Evolutionary conservation across 2,113 vertebrate genomes (phyloP).

Genomic region (Stigmatopora nigra): DNA sequence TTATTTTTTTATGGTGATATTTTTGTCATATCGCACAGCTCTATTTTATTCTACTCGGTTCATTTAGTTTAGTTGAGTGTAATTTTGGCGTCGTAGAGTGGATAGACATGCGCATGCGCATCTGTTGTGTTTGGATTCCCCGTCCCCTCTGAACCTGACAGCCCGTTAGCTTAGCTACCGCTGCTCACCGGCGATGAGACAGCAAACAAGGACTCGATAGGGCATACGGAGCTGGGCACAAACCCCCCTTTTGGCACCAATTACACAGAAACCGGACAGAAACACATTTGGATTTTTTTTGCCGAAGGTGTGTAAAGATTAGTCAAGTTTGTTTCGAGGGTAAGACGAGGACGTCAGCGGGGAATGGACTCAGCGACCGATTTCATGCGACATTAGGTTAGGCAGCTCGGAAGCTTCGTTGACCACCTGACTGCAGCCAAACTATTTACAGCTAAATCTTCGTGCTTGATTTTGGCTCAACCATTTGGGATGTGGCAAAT

Average conservation of each 20-base stretch:
- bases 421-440: conserved; percentile 3
- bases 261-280: conserved; percentile 30
- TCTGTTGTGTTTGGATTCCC: conserved; percentile 39
- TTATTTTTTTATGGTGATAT: too few species aligned
- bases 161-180: conserved; percentile 46
- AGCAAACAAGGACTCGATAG: conserved; percentile 62
- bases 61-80: too few species aligned
- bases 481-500: background rate
- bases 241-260: conserved; percentile 7
- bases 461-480: background rate
- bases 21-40: too few species aligned
- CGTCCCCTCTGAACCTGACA: conserved; percentile 45
- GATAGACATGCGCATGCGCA: conserved; percentile 42
- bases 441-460: background rate
- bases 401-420: conserved; percentile 33
- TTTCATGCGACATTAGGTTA: conserved; percentile 56
- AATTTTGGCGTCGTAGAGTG: background rate
- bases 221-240: conserved; percentile 24
- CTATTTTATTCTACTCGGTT: too few species aligned
- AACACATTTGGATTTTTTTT: background rate
- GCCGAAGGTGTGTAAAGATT: background rate
- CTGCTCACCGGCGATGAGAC: conserved; percentile 66
- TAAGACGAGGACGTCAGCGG: conserved; percentile 21
- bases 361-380: conserved; percentile 43
- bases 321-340: background rate